Evolutionary conservation across 2,888 invertebrate genomes (phyloP), one percentile per base, ranked within the genome.

Genomic region (Melanchra persicariae): DNA sequence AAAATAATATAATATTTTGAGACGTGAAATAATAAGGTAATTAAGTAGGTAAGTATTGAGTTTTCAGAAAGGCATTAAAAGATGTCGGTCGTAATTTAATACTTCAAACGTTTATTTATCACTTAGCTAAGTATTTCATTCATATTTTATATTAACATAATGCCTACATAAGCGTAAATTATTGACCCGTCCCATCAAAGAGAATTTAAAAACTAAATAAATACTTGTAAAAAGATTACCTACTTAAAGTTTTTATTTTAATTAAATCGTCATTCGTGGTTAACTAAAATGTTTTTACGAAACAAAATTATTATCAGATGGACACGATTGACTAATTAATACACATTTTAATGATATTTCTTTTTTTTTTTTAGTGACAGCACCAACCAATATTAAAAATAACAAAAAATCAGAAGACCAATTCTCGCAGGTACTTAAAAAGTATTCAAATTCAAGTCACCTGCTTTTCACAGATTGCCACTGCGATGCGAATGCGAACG

Each of bases 171-270:
- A n/a, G 19, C 10, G 1, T 55, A 55, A 49, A 45, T 49, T 49
- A 51, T 22, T 30, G 17, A 26, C 47, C 40, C 12, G 43, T 19
- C 19, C 37, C 9, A 63, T 60, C 40, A 64, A 73, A 57, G 5
- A 24, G 9, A 77, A 65, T 43, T 65, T 22, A 57, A 61, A 63
- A 22, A 34, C 12, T 37, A 37, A 10, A 37, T 37, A 12, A 37
- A 37, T 15, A 3, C 40, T 43, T 43, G 12, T 52, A 34, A 19
- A 17, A 45, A 61, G n/a, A 26, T 63, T n/a, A n/a, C n/a, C n/a
- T n/a, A n/a, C n/a, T n/a, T 60, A 68, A 60, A 62, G 65, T 68
- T 70, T 68, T 19, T 66, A 55, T 52, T 59, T 57, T 70, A 59
- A 70, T 59, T 54, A 63, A 19, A 34, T n/a, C 17, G 22, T 34